Evolutionary conservation across 2,888 invertebrate genomes (phyloP), one percentile per base, ranked within the genome.

Genomic region (Lithophane socia): DNA sequence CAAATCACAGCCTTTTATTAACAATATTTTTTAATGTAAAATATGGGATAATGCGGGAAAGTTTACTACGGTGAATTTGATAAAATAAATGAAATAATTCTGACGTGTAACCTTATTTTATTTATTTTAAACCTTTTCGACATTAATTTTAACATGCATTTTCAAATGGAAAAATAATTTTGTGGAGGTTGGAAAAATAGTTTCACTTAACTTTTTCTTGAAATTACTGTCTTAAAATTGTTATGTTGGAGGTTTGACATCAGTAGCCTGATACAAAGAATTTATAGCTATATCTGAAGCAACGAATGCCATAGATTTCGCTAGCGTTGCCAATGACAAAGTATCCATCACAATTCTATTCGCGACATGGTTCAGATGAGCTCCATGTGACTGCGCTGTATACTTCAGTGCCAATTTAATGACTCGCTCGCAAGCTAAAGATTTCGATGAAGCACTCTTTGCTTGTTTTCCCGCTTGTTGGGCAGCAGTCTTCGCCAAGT

Each of bases 401-500:
- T 96, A 96, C 84, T 96, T 96, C 24, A 96, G 84, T 29, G 96
- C 96, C 60, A 96, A 87, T 87, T 96, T 96, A 29, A 94, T 94
- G 0, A 96, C 95, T 24, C 95, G 90, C 85, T 96, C 96, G 79
- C 96, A 94, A 3, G 95, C 95, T 47, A 96, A 86, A 10, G 96
- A 94, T 84, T 96, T 96, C 0, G 96, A 96, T 1, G 94, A 90
- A 4, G 96, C 96, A 87, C 93, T 95, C 85, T 94, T 96, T 21
- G 96, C 96, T 88, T 96, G 96, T 88, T 96, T 96, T 0, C 96
- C 96, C 49, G 96, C 96, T 89, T 96, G 96, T 82, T 96, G 96
- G 10, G 96, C 96, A 24, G 96, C 96, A 10, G 96, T 96, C 80
- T 95, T 96, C 0, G 96, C 96, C 74, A 96, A 92, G 89, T 96